Evolutionary conservation across 2,888 invertebrate species (phyloP), one percentile per base, ranked within the genome.

Genomic region (Habroteleia sp.): DNA sequence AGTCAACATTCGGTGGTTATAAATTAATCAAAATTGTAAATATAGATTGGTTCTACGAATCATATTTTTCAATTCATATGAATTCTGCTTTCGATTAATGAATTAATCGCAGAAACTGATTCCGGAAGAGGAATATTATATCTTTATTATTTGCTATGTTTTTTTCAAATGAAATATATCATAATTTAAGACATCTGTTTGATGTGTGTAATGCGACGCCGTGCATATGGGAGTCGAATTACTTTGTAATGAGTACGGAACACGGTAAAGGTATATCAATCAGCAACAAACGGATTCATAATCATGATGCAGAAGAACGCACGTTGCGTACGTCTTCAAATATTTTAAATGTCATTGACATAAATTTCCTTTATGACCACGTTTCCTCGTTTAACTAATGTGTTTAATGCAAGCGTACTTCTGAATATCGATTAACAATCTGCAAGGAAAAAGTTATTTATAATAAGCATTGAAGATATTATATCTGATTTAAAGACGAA

Each of bases 261-360:
- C 41, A 42, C n/a, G n/a, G 46, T 58, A 50, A 58, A 58, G n/a
- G n/a, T 58, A 68, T 46, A 65, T 65, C 44, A 42, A 17, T 5
- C 17, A 4, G 44, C 35, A 44, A 52, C 35, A 65, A 25, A 42
- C 23, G 42, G 33, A 54, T 42, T 52, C 37, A 46, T 66, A 66
- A 56, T 56, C 46, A 46, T 31, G 35, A 6, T 23, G 39, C 29
- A 27, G 20, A 23, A 20, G 33, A 41, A 23, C 23, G 31, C 13
- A 14, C 39, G 6, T 7, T 54, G 39, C 25, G 54, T 29, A 10
- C 25, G 48, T 25, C 65, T 65, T 44, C 14, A 60, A 58, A 68
- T 58, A 58, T 68, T 50, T 50, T 39, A 52, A 60, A 56, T 56
- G 39, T 60, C 69, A 60, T 60, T 69, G 60, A 41, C 58, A 60